Base-by-base conservation (phyloP, 1,140 invertebrate genomes). In the Drosophila jambulina region DNA sequence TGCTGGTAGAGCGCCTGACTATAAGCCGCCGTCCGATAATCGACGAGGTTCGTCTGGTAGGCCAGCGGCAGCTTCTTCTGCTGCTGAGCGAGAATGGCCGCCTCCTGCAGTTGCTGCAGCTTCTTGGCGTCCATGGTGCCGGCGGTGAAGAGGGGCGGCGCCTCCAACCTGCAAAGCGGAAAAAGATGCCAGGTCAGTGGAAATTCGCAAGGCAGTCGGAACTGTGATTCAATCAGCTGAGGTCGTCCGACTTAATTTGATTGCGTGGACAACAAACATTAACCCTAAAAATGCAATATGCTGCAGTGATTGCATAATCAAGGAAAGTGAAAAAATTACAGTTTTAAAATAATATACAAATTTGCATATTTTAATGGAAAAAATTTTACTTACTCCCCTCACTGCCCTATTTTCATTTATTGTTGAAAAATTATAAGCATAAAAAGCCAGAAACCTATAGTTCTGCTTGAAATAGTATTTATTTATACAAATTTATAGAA, bases 51-150 rank as follows among this genome's bases (percentile, higher is more conserved):
- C 13, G 82, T 91, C 64, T 92, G 87, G 76, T 91, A 91, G 25
- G 87, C 81, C 53, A 87, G 67, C 64, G 91, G 94, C 79, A 94
- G 90, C 65, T 94, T 94, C 34, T 93, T 94, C 46, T 90, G 84
- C 42, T 87, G 84, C 57, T 88, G 85, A 4, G 86, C 86, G 29
- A 78, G 51, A 10, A 77, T 49, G 4, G 78, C 82, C 19, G 85
- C 85, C 64, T 92, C 85, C 58, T 92, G 91, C 58, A 92, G 63
- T 60, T 94, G 94, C 46, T 93, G 91, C 85, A 94, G 93, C 93
- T 96, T 96, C 92, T 95, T 96, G 87, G 94, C 94, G 93, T 96
- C 95, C 95, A 96, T 96, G 87, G 94, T 94, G 80, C 94, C 94
- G 76, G 94, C 93, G 62, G 94, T 94, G 91, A 94, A 95, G 75